phyloP scores from a whole-genome alignment of 2,888 invertebrate species.

The Vannuccia rotundouncinata region DNA sequence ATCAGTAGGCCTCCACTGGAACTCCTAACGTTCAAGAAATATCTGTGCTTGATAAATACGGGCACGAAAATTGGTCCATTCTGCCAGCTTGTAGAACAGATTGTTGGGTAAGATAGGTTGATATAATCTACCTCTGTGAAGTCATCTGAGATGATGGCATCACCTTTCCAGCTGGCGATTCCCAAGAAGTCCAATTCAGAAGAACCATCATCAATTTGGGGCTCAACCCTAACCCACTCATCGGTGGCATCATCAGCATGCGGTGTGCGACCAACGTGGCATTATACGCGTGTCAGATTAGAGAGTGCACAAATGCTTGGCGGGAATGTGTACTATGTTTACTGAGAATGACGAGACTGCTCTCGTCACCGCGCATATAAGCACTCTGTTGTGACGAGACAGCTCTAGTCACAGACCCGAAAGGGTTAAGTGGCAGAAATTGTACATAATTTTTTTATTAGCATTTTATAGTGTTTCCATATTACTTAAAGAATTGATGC shows the following conservation, averaged over 20 bases:
- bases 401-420: background rate
- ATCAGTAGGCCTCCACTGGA: background rate
- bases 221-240: conserved; percentile 18
- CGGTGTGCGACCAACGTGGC: background rate
- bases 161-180: conserved; percentile 24
- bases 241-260: background rate
- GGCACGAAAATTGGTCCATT: conserved; percentile 20
- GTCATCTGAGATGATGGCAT: background rate
- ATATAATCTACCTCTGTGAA: conserved; percentile 16
- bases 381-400: background rate
- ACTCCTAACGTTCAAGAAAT: background rate
- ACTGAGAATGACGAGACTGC: background rate
- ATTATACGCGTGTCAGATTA: background rate
- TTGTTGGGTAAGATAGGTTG: conserved; percentile 1
- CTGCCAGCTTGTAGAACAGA: conserved; percentile 24
- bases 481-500: too few species aligned
- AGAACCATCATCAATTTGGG: background rate
- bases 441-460: too few species aligned
- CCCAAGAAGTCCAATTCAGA: conserved; percentile 12
- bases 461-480: too few species aligned
- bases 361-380: background rate
- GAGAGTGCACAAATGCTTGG: background rate
- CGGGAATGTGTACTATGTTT: background rate
- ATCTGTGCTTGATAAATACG: background rate
- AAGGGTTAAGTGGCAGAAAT: too few species aligned